Conservation (phyloP, 2,888 invertebrate species). For the Harpagoxenus sublaevis region DNA sequence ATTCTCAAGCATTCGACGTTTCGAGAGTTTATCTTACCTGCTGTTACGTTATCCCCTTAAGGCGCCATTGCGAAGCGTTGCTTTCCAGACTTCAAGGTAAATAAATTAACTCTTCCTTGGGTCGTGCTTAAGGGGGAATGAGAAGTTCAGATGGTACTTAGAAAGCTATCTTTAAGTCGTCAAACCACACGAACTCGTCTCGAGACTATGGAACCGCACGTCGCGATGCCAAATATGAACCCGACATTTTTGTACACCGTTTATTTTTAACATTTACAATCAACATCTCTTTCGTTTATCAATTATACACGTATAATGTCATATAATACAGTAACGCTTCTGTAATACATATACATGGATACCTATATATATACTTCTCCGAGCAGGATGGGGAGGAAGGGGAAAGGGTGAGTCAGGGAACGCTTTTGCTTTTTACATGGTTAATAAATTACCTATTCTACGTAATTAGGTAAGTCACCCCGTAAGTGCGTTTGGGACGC, state of each 20-base stretch:
- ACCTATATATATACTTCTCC: conserved; percentile 73
- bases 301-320: conserved; percentile 82
- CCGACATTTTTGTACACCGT: conserved; percentile 82
- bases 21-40: conserved; percentile 15
- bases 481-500: conserved; percentile 61
- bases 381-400: conserved; percentile 59
- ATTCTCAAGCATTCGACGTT: background rate
- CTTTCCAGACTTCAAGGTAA: conserved; percentile 4
- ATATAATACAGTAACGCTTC: conserved; percentile 80
- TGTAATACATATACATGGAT: conserved; percentile 72
- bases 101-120: background rate
- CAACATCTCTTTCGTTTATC: conserved; percentile 82
- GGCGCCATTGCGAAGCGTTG: background rate
- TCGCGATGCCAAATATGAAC: background rate
- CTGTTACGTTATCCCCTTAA: background rate
- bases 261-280: conserved; percentile 86
- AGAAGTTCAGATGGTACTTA: background rate
- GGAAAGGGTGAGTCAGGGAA: background rate
- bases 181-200: background rate
- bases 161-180: background rate
- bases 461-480: conserved; percentile 65
- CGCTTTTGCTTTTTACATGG: conserved; percentile 69
- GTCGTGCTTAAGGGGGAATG: background rate
- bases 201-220: background rate
- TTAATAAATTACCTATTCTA: conserved; percentile 73